Percentiles rank a stretch among this genome's conserved stretches.
phyloP scores from a whole-genome alignment of 2,113 vertebrate genomes.

The Bubo bubo region DNA sequence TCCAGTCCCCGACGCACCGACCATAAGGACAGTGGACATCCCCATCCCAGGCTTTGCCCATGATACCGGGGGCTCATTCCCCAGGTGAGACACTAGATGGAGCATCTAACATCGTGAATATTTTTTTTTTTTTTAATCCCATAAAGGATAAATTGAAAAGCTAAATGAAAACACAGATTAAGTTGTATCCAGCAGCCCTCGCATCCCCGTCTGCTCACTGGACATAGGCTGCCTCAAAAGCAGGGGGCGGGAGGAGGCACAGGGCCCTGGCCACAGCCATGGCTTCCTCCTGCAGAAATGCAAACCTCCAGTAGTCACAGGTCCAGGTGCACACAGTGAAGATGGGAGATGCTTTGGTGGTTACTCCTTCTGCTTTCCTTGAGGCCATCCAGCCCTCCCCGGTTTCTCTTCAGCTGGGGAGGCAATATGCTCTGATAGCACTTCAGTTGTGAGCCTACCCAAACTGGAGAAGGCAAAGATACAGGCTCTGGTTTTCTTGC shows the following conservation, averaged over 20 bases:
- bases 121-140: not conserved
- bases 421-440: rapidly evolving
- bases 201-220: rapidly evolving
- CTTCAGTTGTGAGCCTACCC: not conserved
- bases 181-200: not conserved
- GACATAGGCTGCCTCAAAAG: rapidly evolving
- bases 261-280: not conserved
- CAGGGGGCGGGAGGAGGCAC: not conserved
- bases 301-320: not conserved
- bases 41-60: rapidly evolving
- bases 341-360: not conserved
- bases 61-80: not conserved
- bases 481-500: not conserved
- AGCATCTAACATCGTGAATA: not conserved
- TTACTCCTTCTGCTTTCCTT: not conserved
- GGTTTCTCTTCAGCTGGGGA: not conserved
- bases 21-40: not conserved
- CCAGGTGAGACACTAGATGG: constrained; percentile 60
- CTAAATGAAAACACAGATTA: constrained; percentile 4
- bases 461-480: not conserved
- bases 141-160: not conserved
- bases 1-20: rapidly evolving
- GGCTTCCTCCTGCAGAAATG: not conserved
- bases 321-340: rapidly evolving
- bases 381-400: not conserved